Evolutionary conservation across 1,140 invertebrate genomes (phyloP).

Genomic region (Sinonovacula constricta): DNA sequence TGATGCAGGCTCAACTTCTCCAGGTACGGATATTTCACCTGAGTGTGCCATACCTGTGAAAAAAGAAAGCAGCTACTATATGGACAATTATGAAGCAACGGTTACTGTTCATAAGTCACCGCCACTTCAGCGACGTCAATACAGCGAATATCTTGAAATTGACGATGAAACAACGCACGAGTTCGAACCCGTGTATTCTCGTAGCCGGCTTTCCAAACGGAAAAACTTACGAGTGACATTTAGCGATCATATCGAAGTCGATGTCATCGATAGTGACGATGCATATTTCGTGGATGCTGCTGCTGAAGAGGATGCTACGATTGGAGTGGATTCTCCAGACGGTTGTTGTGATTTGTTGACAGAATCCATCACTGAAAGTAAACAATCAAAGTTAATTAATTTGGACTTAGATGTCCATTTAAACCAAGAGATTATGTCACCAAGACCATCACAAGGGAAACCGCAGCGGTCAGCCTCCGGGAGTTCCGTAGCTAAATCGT

Average conservation of each 20-base stretch:
- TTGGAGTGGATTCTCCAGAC: slow-evolving; percentile 22
- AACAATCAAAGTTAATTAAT: slow-evolving; percentile 21
- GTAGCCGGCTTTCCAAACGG: slow-evolving; percentile 15
- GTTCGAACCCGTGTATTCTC: background rate
- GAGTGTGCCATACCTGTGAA: background rate
- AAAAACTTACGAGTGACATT: slow-evolving; percentile 46
- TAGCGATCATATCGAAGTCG: slow-evolving; percentile 43
- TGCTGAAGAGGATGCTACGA: slow-evolving; percentile 4
- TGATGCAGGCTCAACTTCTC: background rate
- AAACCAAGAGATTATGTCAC: slow-evolving; percentile 19
- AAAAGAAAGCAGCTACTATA: slow-evolving; percentile 40
- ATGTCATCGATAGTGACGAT: slow-evolving; percentile 31
- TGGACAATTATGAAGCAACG: slow-evolving; percentile 46
- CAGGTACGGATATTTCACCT: background rate
- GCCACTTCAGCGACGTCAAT: slow-evolving; percentile 21
- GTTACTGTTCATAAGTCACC: slow-evolving; percentile 43
- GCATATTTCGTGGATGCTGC: background rate
- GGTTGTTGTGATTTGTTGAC: too few relatives aligned
- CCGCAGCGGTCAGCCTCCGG: background rate
- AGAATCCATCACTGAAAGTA: too few relatives aligned
- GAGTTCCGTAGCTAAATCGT: too few relatives aligned
- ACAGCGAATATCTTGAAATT: slow-evolving; percentile 45
- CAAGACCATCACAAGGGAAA: background rate
- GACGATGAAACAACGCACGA: slow-evolving; percentile 38
- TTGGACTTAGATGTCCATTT: slow-evolving; percentile 24